These are phyloP conservation scores for Mixornis gularis DNA, from an alignment of 2,113 vertebrate species.

Conservation along the genomic window DNA sequence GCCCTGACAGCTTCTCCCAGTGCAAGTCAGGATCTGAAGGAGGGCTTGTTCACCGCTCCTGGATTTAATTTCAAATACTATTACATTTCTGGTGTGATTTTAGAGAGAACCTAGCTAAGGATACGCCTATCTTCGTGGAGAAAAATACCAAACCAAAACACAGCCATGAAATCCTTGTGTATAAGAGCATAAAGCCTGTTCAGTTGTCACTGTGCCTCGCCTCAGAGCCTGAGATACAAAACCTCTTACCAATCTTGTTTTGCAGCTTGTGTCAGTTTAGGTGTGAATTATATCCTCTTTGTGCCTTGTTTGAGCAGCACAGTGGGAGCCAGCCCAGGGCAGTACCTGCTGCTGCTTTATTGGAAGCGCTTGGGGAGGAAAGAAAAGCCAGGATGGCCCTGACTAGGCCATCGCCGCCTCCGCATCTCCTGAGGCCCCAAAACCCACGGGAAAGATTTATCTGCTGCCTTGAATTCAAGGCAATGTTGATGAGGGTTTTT, in stretches of 20 bases:
- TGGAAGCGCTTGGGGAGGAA: not conserved
- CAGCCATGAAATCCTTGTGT: not conserved
- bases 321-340: not conserved
- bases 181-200: not conserved
- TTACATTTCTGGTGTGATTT: not conserved
- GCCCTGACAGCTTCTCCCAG: not conserved
- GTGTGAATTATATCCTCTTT: not conserved
- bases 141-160: not conserved
- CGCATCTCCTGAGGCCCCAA: not conserved
- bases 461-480: not conserved
- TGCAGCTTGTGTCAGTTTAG: not conserved
- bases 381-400: not conserved
- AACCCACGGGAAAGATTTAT: not conserved
- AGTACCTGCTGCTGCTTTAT: not conserved
- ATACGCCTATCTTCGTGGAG: fast-evolving
- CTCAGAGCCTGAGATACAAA: not conserved
- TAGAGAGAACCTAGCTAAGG: not conserved
- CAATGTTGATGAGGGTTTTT: not conserved
- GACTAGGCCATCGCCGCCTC: not conserved
- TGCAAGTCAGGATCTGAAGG: not conserved
- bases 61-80: not conserved
- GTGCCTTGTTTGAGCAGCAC: not conserved
- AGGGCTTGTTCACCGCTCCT: not conserved
- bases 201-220: not conserved
- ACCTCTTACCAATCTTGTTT: not conserved